Conservation (phyloP, 2,113 vertebrate species). For the Ailuropoda melanoleuca region DNA sequence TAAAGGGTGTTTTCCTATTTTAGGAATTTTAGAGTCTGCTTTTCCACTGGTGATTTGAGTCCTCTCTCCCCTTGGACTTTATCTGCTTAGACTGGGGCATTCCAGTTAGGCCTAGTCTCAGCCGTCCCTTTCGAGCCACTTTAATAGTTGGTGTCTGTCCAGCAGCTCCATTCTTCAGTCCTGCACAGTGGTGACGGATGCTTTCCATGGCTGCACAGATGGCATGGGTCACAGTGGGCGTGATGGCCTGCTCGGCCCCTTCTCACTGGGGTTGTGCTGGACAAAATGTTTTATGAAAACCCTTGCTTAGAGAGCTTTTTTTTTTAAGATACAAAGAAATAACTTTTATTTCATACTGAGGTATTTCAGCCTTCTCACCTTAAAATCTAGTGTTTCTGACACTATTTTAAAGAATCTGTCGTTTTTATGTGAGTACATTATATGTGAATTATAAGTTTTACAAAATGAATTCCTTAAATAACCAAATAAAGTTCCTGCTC, state of each 20-base stretch:
- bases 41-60: slow-evolving; percentile 35
- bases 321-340: neutral
- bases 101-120: neutral
- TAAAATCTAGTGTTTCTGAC: neutral
- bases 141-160: neutral
- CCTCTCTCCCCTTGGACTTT: neutral
- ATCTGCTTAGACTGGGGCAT: neutral
- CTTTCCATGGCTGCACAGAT: neutral
- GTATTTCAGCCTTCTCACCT: neutral
- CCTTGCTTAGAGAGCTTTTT: neutral
- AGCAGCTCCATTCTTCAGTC: neutral
- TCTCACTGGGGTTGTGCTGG: neutral
- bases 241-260: neutral
- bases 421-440: neutral
- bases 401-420: neutral
- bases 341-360: neutral
- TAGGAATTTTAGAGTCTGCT: slow-evolving; percentile 14
- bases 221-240: neutral
- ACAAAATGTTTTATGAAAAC: neutral
- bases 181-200: neutral
- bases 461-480: neutral
- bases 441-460: neutral
- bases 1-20: neutral
- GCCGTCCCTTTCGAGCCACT: neutral
- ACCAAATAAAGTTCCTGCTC: neutral